Percentiles rank a stretch among this genome's conserved stretches.
Evolutionary conservation across 1,140 invertebrate genomes (phyloP).

Genomic region (Ganaspis sp.): DNA sequence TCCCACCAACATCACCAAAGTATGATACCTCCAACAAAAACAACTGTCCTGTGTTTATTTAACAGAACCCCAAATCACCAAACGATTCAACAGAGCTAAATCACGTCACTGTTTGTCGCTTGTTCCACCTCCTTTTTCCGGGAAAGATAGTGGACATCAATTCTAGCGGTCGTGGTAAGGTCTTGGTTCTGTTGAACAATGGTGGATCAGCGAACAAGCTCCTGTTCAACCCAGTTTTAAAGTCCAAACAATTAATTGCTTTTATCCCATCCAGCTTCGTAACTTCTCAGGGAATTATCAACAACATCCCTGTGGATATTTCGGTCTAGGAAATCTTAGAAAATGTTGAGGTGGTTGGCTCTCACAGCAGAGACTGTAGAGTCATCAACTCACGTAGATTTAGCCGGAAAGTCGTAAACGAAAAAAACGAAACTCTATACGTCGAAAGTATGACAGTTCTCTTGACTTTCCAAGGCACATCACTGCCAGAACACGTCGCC

Average conservation of each 20-base stretch:
- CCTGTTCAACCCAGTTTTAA: not conserved
- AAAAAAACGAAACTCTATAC: too few species aligned
- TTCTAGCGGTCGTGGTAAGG: not conserved
- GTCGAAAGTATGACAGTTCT: too few species aligned
- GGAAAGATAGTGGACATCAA: not conserved
- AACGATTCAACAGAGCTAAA: not conserved
- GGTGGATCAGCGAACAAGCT: too few species aligned
- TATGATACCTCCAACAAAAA: not conserved
- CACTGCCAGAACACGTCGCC: not conserved
- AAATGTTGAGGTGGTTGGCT: not conserved
- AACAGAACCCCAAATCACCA: not conserved
- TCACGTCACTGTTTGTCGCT: not conserved
- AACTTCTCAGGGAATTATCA: not conserved
- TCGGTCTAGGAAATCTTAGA: not conserved
- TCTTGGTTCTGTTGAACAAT: not conserved
- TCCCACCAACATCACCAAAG: not conserved
- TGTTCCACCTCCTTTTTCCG: not conserved
- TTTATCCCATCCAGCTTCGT: not conserved
- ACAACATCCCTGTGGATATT: not conserved
- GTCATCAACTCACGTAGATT: too few species aligned
- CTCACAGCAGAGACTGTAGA: not conserved
- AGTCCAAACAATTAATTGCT: not conserved
- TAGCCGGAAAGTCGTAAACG: too few species aligned
- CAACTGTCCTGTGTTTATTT: not conserved
- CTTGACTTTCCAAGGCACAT: not conserved